Conservation (phyloP, 1,140 invertebrate species). For the Arctopsyche grandis region DNA sequence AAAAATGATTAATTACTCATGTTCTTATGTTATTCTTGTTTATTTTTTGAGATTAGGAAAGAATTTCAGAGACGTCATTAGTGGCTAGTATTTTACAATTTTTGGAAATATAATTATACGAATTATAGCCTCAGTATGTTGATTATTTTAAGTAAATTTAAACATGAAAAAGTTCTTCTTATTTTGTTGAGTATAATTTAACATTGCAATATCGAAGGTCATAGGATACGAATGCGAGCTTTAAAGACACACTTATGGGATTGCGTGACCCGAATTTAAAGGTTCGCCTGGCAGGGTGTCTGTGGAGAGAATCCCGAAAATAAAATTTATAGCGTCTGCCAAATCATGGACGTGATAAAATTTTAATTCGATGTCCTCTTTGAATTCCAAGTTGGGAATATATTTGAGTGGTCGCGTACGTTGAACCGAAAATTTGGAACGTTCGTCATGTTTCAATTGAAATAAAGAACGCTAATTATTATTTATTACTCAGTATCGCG, state of each 20-base stretch:
- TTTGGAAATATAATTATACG: too few species aligned
- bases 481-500: neutral
- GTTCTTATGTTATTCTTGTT: too few species aligned
- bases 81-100: too few species aligned
- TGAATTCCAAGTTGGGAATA: neutral
- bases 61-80: too few species aligned
- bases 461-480: neutral
- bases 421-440: neutral
- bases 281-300: neutral
- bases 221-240: neutral
- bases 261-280: conserved; percentile 33
- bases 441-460: neutral
- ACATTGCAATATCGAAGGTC: neutral
- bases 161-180: too few species aligned
- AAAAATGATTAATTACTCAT: too few species aligned
- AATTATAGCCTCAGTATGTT: too few species aligned
- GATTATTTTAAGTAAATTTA: too few species aligned
- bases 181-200: neutral
- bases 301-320: neutral
- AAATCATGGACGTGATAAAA: conserved; percentile 22
- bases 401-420: neutral
- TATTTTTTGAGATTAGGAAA: too few species aligned
- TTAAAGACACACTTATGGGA: neutral
- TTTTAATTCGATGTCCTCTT: neutral
- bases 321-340: neutral